Conservation (phyloP, 2,113 vertebrate species). For the Puntigrus tetrazona region DNA sequence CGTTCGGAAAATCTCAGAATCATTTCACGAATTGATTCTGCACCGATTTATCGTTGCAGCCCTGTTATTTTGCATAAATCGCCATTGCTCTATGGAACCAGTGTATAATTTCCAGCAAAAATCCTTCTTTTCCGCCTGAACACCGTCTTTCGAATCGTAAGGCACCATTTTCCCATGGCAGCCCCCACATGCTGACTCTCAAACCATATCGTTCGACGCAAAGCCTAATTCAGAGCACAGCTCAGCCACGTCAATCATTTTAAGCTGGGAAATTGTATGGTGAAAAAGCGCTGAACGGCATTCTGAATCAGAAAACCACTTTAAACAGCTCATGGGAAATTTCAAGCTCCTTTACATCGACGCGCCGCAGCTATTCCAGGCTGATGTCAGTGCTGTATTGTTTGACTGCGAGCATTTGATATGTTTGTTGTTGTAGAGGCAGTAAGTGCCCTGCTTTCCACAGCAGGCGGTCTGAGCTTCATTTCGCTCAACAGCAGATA, state of each 20-base stretch:
- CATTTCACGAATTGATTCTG: no score
- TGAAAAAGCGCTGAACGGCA: neutral
- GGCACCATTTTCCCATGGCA: slow-evolving; percentile 34
- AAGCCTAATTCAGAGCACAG: slow-evolving; percentile 16
- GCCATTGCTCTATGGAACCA: neutral
- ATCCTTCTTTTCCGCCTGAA: neutral
- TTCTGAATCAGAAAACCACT: slow-evolving; percentile 1
- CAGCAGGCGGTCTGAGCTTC: slow-evolving; percentile 36
- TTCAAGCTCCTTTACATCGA: neutral
- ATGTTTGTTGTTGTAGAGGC: slow-evolving; percentile 31
- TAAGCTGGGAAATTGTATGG: slow-evolving; percentile 9
- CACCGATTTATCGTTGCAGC: no score
- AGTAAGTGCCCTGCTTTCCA: neutral
- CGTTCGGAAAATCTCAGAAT: no score
- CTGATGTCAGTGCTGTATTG: neutral
- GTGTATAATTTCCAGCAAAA: neutral
- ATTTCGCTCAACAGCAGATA: slow-evolving; percentile 51
- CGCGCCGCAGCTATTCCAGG: neutral
- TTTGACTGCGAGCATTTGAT: slow-evolving; percentile 23
- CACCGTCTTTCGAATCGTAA: neutral
- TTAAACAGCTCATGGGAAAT: neutral
- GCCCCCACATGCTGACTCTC: neutral
- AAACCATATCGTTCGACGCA: neutral
- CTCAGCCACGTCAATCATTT: slow-evolving; percentile 16
- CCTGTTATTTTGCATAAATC: neutral